Conservation (phyloP, 2,888 invertebrate species). For the Stenurella melanura region DNA sequence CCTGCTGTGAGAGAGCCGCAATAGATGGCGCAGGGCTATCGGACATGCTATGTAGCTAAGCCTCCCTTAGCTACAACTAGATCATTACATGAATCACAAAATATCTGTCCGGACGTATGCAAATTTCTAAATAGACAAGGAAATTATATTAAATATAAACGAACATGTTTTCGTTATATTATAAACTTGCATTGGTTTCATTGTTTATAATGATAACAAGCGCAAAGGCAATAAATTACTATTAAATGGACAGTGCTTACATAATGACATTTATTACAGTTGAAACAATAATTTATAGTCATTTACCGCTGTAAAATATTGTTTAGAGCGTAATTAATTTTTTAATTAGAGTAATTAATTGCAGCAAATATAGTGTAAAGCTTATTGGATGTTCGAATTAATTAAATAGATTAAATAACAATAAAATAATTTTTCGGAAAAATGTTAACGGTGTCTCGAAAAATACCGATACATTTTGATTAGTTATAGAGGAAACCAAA, state of each 20-base stretch:
- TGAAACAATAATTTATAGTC: not conserved
- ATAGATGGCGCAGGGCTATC: no score
- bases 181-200: not conserved
- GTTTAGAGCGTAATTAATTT: not conserved
- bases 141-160: no score
- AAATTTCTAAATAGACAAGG: no score
- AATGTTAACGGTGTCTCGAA: no score
- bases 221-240: not conserved
- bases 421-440: not conserved
- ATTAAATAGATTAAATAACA: not conserved
- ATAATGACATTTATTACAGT: not conserved
- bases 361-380: not conserved
- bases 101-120: no score
- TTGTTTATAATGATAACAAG: not conserved
- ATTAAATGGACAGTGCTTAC: not conserved
- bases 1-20: no score
- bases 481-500: no score
- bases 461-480: no score
- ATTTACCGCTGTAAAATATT: not conserved
- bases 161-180: no score
- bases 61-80: no score
- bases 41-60: no score
- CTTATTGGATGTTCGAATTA: not conserved
- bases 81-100: no score
- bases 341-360: constrained; percentile 1